A percentile compares a stretch with the other conserved stretches of the same genome.
These are phyloP conservation scores for Amphiprion percula DNA, from an alignment of 2,113 vertebrate species.

Conservation along the genomic window DNA sequence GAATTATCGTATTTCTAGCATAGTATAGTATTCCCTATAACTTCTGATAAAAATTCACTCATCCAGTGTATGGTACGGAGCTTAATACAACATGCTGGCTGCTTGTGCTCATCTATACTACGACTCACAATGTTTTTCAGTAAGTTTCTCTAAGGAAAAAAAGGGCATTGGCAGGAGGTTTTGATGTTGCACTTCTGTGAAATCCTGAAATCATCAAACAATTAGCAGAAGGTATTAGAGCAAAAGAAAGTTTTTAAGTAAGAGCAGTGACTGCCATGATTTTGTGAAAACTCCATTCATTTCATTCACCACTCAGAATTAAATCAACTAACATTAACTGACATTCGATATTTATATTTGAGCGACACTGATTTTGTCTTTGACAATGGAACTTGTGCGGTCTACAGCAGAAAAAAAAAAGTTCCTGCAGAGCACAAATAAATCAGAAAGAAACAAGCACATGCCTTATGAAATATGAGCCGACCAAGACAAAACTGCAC, in stretches of 20 bases:
- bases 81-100: no score
- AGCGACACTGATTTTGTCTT: conserved; percentile 55
- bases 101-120: no score
- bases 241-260: neutral
- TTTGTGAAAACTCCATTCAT: neutral
- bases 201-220: neutral
- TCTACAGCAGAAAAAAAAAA: conserved; percentile 29
- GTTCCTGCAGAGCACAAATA: conserved; percentile 33
- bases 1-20: no score
- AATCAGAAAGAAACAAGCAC: conserved; percentile 66
- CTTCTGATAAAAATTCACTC: no score
- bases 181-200: neutral
- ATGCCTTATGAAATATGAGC: conserved; percentile 63
- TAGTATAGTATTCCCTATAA: no score
- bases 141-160: no score
- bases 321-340: neutral
- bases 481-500: conserved; percentile 66
- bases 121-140: no score
- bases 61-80: no score
- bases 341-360: conserved; percentile 36
- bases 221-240: neutral
- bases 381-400: conserved; percentile 14
- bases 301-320: neutral
- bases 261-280: conserved; percentile 1
- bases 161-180: neutral